These are phyloP conservation scores for Acanthisitta chloris DNA, from an alignment of 2,113 vertebrate species.

Conservation along the genomic window DNA sequence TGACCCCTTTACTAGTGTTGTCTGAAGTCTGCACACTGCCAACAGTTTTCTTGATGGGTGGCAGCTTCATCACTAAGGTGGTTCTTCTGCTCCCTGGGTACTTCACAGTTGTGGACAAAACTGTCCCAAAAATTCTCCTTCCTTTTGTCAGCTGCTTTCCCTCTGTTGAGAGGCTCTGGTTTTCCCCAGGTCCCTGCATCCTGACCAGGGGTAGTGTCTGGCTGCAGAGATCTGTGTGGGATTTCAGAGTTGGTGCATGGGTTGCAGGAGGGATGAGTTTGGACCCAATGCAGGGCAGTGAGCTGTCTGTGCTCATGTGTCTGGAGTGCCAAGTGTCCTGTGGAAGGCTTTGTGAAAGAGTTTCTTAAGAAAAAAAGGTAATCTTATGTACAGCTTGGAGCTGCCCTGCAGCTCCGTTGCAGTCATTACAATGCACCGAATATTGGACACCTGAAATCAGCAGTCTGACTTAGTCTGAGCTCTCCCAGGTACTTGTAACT, in stretches of 20 bases:
- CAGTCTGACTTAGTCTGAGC: neutral
- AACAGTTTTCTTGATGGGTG: neutral
- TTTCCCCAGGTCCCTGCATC: neutral
- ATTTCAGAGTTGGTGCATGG: fast-evolving
- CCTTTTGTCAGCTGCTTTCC: neutral
- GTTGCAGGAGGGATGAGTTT: neutral
- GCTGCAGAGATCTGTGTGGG: neutral
- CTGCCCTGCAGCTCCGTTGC: neutral
- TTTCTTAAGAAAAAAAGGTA: neutral
- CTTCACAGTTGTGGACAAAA: neutral
- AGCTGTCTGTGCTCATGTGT: neutral
- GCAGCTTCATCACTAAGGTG: neutral
- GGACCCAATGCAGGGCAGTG: fast-evolving
- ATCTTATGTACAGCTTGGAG: neutral
- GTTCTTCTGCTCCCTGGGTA: neutral
- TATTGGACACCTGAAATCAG: neutral
- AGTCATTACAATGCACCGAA: neutral
- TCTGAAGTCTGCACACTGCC: neutral
- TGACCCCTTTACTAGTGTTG: neutral
- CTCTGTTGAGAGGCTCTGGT: neutral
- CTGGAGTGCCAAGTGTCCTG: neutral
- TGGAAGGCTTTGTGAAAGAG: neutral
- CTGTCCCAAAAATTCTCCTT: neutral
- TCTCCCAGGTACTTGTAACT: neutral
- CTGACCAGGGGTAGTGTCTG: neutral